Percentiles rank a stretch among this genome's conserved stretches.
Evolutionary conservation across 2,888 invertebrate genomes (phyloP).

Genomic region (Apamea monoglypha): DNA sequence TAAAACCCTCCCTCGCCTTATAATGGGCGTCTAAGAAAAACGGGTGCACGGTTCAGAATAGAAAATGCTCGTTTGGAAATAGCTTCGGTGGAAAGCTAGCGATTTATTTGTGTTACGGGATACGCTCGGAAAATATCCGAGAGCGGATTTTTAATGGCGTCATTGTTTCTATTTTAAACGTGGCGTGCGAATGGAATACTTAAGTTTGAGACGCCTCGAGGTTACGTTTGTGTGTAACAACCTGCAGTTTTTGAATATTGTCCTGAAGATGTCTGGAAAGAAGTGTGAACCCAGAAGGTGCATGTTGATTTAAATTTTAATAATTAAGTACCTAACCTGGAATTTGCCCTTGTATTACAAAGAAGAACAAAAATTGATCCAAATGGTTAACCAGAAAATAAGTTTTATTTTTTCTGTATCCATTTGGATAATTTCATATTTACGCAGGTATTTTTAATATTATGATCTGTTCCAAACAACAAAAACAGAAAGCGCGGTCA

Average conservation of each 20-base stretch:
- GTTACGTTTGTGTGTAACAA: constrained; percentile 47
- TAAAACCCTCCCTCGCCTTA: constrained; percentile 81
- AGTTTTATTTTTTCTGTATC: not conserved
- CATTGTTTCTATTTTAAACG: constrained; percentile 90
- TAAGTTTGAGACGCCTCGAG: constrained; percentile 75
- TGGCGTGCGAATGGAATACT: constrained; percentile 89
- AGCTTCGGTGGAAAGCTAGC: constrained; percentile 90
- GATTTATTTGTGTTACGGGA: constrained; percentile 90
- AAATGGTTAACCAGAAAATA: not conserved
- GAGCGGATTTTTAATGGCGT: constrained; percentile 90
- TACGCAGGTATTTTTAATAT: too few species aligned
- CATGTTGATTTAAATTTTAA: not conserved
- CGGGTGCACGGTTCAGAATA: constrained; percentile 89
- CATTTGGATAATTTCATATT: not conserved
- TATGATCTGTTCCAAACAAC: too few species aligned
- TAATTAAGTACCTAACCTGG: not conserved
- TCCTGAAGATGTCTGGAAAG: constrained; percentile 19
- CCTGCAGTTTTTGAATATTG: constrained; percentile 54
- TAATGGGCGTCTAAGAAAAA: constrained; percentile 90
- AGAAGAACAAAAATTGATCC: too few species aligned
- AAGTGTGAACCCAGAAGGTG: not conserved
- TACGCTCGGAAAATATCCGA: constrained; percentile 89
- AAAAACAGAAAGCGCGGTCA: not conserved
- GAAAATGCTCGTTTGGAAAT: constrained; percentile 90
- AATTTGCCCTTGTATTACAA: not conserved